Base-by-base conservation (phyloP, 2,797 vertebrate species). In the Staurois parvus region DNA sequence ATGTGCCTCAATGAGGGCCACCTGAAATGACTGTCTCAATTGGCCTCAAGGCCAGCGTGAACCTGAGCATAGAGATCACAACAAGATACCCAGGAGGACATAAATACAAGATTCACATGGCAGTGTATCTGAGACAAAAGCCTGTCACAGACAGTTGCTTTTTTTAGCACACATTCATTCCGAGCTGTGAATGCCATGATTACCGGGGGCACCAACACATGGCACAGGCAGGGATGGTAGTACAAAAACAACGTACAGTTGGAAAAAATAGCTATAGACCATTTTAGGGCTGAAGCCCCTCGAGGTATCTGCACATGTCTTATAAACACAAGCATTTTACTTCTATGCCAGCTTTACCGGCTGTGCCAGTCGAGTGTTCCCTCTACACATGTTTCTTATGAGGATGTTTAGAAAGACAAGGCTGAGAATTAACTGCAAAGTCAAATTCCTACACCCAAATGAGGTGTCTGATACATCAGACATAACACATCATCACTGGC, bases 401-500 rank as follows among this genome's bases (percentile, higher is more conserved):
- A 72, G 37, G 2, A 30, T 32, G 19, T 32, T 59, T 59, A 59
- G 52, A 59, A 59, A 59, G 21, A 59, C 52, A 76, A 52, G 59
- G 28, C 48, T 32, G n/a, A 45, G 69, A 40, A 74, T 17, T 13
- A 74, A 74, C 72, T 74, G 72, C 40, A 45, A 74, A 74, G 21
- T 52, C 26, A 74, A 74, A 74, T 29, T 74, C 72, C 40, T 28
- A 4, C 48, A 76, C 21, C 29, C 30, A 45, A 79, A 68, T 42
- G 24, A 79, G n/a, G 76, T 79, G 76, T 26, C 42, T 42, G 9
- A 79, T 79, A 79, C 59, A 42, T 37, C 76, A 79, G 76, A 79
- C 76, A 79, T 79, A 79, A 79, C 76, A 79, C 34, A 45, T 75
- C 72, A 52, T 56, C 21, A 59, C 52, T 59, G 52, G 52, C 52